These are phyloP conservation scores for Philhelius pedissequus DNA, from an alignment of 2,888 invertebrate genomes.

Conservation along the genomic window DNA sequence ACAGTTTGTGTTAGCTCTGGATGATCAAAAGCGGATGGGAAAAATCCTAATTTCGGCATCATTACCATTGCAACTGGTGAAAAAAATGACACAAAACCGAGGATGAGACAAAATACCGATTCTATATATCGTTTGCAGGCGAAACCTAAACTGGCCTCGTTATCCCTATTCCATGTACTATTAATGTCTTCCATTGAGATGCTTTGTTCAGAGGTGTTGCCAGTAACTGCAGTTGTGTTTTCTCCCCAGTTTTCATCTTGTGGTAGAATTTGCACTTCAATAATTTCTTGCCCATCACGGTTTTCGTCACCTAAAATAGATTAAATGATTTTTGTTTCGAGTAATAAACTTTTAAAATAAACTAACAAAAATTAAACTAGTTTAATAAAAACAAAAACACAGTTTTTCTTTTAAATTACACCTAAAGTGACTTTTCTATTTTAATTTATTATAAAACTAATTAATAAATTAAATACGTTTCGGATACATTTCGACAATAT, in stretches of 20 bases:
- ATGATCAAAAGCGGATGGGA: slow-evolving; percentile 85
- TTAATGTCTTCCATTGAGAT: slow-evolving; percentile 95
- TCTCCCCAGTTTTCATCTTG: slow-evolving; percentile 99
- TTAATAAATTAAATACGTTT: no score
- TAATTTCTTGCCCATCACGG: slow-evolving; percentile 92
- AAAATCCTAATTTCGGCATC: slow-evolving; percentile 93
- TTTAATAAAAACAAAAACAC: no score
- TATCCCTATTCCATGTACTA: slow-evolving; percentile 90
- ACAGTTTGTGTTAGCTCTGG: slow-evolving; percentile 85
- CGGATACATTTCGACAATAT: no score
- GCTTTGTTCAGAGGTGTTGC: slow-evolving; percentile 97
- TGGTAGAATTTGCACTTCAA: slow-evolving; percentile 96
- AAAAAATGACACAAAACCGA: slow-evolving; percentile 91
- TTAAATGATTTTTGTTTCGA: neutral
- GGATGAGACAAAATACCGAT: slow-evolving; percentile 87
- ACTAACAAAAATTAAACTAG: no score
- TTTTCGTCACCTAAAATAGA: slow-evolving; percentile 82
- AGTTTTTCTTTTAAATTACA: no score
- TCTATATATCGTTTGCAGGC: slow-evolving; percentile 92
- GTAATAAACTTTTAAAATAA: neutral
- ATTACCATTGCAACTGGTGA: slow-evolving; percentile 97
- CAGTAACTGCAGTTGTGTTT: slow-evolving; percentile 97
- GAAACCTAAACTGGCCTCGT: slow-evolving; percentile 85
- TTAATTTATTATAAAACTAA: no score
- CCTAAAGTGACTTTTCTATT: no score